Evolutionary conservation across 23 tunicate genomes (phyloP).

Genomic region (Clavelina lepadiformis): DNA sequence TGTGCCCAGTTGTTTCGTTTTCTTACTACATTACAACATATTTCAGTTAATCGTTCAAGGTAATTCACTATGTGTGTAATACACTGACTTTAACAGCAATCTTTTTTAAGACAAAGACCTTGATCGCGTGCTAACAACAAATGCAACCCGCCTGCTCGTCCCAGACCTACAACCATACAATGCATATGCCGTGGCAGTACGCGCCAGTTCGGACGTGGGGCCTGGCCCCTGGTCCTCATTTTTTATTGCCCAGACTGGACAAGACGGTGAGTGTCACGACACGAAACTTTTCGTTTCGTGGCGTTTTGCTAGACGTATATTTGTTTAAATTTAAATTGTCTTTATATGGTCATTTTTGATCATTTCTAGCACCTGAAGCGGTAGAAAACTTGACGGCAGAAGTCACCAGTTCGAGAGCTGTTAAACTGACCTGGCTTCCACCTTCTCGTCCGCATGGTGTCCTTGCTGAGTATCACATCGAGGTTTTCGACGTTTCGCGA

Average conservation of each 20-base stretch:
- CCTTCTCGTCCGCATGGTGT: conserved; percentile 50
- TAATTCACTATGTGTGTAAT: too few relatives aligned
- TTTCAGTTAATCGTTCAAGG: too few relatives aligned
- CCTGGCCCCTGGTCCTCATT: conserved; percentile 30
- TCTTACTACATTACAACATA: too few relatives aligned
- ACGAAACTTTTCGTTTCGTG: background rate
- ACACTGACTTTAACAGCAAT: too few relatives aligned
- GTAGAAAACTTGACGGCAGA: conserved; percentile 19
- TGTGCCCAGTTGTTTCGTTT: too few relatives aligned
- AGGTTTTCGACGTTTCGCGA: conserved; percentile 8
- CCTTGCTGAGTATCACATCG: conserved; percentile 8
- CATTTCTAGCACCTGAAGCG: conserved; percentile 19
- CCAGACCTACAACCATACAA: conserved; percentile 23
- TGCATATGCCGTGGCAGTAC: conserved; percentile 25
- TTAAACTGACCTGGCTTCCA: conserved; percentile 22
- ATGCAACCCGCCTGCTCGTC: conserved; percentile 5
- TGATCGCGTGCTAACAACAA: too few relatives aligned
- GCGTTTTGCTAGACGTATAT: too few relatives aligned
- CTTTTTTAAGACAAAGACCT: too few relatives aligned
- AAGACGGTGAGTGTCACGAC: conserved; percentile 39
- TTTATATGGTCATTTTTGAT: too few relatives aligned
- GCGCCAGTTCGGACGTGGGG: conserved; percentile 42
- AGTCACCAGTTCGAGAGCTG: conserved; percentile 1
- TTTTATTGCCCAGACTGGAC: conserved; percentile 10
- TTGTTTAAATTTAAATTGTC: too few relatives aligned